Evolutionary conservation across 2,113 vertebrate species (phyloP), one percentile per base, ranked within the genome.

Genomic region (Paedocypris sp.): DNA sequence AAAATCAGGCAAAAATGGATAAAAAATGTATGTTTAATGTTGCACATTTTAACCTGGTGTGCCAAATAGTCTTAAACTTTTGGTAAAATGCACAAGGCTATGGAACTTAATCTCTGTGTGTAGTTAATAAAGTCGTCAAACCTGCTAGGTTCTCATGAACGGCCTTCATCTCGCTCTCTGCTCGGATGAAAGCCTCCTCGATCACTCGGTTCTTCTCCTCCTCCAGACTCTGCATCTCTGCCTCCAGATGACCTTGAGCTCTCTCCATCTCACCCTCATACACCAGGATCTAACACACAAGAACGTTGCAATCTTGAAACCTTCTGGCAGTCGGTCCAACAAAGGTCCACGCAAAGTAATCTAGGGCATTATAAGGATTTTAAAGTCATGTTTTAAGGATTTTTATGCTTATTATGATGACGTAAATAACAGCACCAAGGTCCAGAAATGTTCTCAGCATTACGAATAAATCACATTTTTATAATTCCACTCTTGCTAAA

Each of bases 131-230:
- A 7, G 20, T 4, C 0, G 5, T 51, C 80, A 73, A 62, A 97
- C 94, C 94, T n/a, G 93, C 93, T 67, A 98, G 86, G 77, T 96
- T 98, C 77, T 97, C 88, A 0, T 97, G 95, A 16, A 98, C 94
- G 0, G 91, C 90, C 68, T 93, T 97, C 95, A 98, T 98, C 77
- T 98, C 92, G 54, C 85, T 89, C 77, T 97, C 92, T 0, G 95
- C 93, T 0, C 89, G 72, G 65, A 89, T 81, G 36, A 97, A 97
- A 0, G 93, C 93, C 70, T 97, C 95, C 66, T 94, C 88, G 0
- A 98, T 91, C 60, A 93, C 90, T 0, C 64, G 80, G 81, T 97
- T 92, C 86, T 98, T 97, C 79, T 97, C 92, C 62, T 94, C 93
- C 77, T 97, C 93, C 80, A 97, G 79, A 5, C 77, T 85, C 83